Evolutionary conservation across 2,888 invertebrate species (phyloP), one percentile per base, ranked within the genome.

Genomic region (Campoplex capitator): DNA sequence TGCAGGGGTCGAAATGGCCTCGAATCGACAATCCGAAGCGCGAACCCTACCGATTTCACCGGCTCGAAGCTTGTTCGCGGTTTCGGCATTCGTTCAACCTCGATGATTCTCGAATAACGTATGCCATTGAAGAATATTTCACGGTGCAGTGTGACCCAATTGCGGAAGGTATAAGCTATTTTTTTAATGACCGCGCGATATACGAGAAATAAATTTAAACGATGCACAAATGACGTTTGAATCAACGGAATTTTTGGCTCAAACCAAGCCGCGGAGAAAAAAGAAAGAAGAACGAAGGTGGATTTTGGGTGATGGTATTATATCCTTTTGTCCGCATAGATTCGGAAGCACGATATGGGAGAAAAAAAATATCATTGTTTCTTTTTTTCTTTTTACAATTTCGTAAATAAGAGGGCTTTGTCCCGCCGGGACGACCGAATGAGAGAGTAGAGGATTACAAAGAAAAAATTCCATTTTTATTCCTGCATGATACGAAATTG

Each of bases 21-120:
- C 86, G 76, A 67, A 80, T 48, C 80, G 86, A 73, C 75, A 76
- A 86, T 28, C 80, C 83, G 38, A 83, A 76, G 83, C 38, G 86
- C 68, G 86, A 83, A 62, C 75, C 79, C 79, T 67, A 70, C 58
- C 48, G 71, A 78, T 76, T 86, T 70, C 48, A 71, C 11, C 48
- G 42, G 42, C 51, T 62, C 38, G 9, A 32, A 83, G 65, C 76
- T 18, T 83, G 80, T 83, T 76, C 38, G 76, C 56, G 86, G 80
- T 79, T 83, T 86, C 83, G 80, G 80, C 83, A 76, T 79, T 86
- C 70, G 32, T 54, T 68, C 78, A 42, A 68, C 45, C 58, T n/a
- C 9, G 28, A 62, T 80, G 42, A 71, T 80, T 73, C 35, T 51
- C 71, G 45, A 32, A 38, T 62, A 8, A 38, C 6, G 35, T 18